Evolutionary conservation across 2,797 vertebrate genomes (phyloP).

Genomic region (Amazonetta brasiliensis): DNA sequence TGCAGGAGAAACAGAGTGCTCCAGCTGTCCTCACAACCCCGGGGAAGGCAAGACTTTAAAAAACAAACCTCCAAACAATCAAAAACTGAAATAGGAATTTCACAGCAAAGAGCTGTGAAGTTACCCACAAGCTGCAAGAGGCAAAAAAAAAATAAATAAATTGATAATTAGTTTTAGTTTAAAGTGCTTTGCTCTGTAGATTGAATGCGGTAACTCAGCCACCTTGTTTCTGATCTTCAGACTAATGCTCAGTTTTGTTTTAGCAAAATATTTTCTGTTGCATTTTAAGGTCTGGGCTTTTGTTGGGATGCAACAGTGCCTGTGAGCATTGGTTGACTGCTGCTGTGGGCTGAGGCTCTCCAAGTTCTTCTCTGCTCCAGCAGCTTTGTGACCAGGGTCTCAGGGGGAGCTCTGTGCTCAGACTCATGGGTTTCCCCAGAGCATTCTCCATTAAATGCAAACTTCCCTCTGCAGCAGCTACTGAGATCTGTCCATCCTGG

Average conservation of each 20-base stretch:
- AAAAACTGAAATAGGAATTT: not conserved
- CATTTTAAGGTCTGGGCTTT: not conserved
- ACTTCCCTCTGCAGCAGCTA: not conserved
- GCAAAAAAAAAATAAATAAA: not conserved
- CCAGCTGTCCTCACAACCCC: no score
- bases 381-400: not conserved
- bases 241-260: not conserved
- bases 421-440: not conserved
- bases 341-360: not conserved
- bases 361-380: not conserved
- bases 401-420: not conserved
- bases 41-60: not conserved
- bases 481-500: not conserved
- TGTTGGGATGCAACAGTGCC: not conserved
- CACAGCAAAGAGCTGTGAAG: not conserved
- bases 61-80: not conserved
- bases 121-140: not conserved
- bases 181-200: not conserved
- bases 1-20: not conserved
- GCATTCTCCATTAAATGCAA: not conserved
- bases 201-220: not conserved
- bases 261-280: not conserved
- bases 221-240: not conserved
- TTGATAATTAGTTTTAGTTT: not conserved
- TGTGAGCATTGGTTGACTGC: not conserved